These are phyloP conservation scores for Eulemur macaco DNA, from an alignment of 2,113 vertebrate genomes.

Conservation along the genomic window DNA sequence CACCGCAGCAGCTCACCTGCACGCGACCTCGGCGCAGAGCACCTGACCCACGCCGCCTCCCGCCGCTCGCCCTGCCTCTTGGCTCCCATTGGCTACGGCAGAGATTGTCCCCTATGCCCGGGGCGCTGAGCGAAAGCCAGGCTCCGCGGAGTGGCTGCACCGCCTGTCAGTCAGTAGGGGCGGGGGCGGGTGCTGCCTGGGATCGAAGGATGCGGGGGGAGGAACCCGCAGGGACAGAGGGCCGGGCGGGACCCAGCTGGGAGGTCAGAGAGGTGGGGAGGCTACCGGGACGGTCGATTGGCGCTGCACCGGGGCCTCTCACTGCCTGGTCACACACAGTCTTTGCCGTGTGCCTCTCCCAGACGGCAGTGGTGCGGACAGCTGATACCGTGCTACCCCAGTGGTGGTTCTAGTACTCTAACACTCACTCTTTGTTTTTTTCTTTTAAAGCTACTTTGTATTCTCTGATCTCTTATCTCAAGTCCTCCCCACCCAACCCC, in stretches of 20 bases:
- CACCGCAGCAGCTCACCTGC: neutral
- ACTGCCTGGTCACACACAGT: neutral
- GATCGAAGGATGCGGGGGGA: neutral
- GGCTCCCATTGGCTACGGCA: constrained; percentile 40
- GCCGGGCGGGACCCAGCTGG: rapidly evolving
- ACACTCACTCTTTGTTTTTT: neutral
- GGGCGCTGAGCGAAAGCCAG: neutral
- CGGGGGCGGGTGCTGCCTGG: neutral
- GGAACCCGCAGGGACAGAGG: rapidly evolving
- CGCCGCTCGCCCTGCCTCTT: neutral
- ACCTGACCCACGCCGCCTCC: constrained; percentile 25
- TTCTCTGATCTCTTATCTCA: neutral
- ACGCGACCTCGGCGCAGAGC: neutral
- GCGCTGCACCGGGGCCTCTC: rapidly evolving
- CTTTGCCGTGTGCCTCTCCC: neutral
- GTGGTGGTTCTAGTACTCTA: neutral
- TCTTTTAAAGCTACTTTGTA: neutral
- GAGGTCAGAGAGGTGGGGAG: rapidly evolving
- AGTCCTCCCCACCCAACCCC: neutral
- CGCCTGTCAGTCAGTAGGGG: constrained; percentile 13
- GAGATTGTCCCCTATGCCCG: neutral
- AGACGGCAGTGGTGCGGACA: neutral
- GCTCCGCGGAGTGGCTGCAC: neutral
- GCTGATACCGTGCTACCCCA: neutral
- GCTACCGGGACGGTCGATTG: rapidly evolving